These are phyloP conservation scores for Heliothis subflexa DNA, from an alignment of 1,140 invertebrate species.

Conservation along the genomic window DNA sequence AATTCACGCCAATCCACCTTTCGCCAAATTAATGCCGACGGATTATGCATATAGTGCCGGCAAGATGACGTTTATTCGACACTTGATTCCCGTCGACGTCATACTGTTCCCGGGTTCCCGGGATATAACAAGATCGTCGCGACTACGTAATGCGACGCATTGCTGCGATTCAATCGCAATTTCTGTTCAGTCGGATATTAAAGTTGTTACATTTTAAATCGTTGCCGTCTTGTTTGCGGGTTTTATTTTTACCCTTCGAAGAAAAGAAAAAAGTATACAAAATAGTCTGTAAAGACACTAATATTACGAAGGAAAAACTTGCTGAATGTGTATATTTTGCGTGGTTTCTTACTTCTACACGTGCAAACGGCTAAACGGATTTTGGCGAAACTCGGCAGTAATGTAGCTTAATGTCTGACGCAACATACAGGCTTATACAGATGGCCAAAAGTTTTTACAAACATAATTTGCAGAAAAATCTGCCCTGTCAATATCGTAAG, in stretches of 20 bases:
- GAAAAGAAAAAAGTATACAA: too few relatives aligned
- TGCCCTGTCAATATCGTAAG: too few relatives aligned
- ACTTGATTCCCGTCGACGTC: constrained; percentile 25
- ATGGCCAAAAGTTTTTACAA: too few relatives aligned
- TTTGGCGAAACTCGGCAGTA: too few relatives aligned
- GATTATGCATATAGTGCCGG: constrained; percentile 34
- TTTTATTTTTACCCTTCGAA: neutral
- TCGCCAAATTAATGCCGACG: constrained; percentile 24
- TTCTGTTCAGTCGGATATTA: constrained; percentile 12
- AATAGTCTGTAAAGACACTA: too few relatives aligned
- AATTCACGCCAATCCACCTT: neutral
- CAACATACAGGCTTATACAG: too few relatives aligned
- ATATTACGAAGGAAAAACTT: too few relatives aligned
- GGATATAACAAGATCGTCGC: constrained; percentile 27
- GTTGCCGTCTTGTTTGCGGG: neutral
- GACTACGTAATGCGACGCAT: constrained; percentile 27
- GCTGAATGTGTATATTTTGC: too few relatives aligned
- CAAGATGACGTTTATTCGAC: constrained; percentile 44
- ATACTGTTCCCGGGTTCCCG: constrained; percentile 32
- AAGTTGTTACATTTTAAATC: neutral
- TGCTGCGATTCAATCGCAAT: constrained; percentile 4
- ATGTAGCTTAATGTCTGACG: too few relatives aligned
- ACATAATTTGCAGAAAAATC: too few relatives aligned
- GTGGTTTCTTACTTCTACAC: too few relatives aligned
- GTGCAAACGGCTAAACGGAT: too few relatives aligned